A percentile compares a stretch with the other conserved stretches of the same genome.
These are phyloP conservation scores for Orchesellides sinensis DNA, from an alignment of 2,888 invertebrate species.

Conservation along the genomic window DNA sequence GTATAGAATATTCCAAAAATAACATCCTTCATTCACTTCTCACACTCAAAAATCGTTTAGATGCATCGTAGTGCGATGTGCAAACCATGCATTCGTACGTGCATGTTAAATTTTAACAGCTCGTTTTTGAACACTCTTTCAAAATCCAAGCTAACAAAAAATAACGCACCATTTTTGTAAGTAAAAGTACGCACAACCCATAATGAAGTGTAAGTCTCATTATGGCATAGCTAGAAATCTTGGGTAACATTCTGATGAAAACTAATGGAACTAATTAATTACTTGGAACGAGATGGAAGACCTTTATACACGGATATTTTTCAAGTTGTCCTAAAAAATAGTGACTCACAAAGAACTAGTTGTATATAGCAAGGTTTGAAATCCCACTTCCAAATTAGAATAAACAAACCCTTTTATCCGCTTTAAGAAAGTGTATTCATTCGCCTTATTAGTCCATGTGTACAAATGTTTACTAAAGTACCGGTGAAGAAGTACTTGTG, in stretches of 20 bases:
- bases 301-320: neutral
- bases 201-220: constrained; percentile 25
- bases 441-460: constrained; percentile 38
- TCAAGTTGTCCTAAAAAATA: neutral
- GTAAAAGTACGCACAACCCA: too few species aligned
- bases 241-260: constrained; percentile 34
- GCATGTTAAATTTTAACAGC: constrained; percentile 12
- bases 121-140: constrained; percentile 22
- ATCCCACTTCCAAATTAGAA: constrained; percentile 27
- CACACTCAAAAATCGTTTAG: neutral
- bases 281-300: constrained; percentile 25
- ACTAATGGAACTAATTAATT: constrained; percentile 54
- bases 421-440: constrained; percentile 14
- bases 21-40: constrained; percentile 25
- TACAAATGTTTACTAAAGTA: constrained; percentile 42
- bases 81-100: neutral
- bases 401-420: neutral
- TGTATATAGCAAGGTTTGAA: too few species aligned
- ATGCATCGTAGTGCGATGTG: neutral
- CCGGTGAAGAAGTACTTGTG: neutral
- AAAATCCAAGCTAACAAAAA: neutral
- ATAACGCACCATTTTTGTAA: too few species aligned
- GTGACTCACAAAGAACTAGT: neutral
- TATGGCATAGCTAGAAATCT: constrained; percentile 31
- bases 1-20: constrained; percentile 45